These are phyloP conservation scores for Ceyx cyanopectus DNA, from an alignment of 2,113 vertebrate genomes.

Conservation along the genomic window DNA sequence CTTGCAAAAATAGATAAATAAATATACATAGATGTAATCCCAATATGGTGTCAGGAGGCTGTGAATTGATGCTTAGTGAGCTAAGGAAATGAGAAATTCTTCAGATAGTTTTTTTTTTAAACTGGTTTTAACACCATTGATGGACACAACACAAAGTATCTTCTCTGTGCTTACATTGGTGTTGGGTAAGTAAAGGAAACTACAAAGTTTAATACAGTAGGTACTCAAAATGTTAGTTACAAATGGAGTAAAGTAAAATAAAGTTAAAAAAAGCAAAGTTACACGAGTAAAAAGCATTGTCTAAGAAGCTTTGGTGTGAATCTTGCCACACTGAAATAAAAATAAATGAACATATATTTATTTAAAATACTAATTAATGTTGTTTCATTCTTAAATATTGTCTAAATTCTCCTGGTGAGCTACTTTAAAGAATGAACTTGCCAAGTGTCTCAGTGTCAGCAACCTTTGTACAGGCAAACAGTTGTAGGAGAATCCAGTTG, in stretches of 20 bases:
- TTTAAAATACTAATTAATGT: background rate
- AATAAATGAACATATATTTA: background rate
- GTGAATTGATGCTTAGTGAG: background rate
- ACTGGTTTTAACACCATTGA: background rate
- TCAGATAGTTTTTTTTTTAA: background rate
- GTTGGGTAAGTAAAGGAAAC: background rate
- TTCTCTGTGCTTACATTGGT: background rate
- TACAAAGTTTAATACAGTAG: background rate
- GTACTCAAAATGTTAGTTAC: background rate
- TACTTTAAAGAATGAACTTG: background rate
- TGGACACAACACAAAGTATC: background rate
- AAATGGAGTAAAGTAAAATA: background rate
- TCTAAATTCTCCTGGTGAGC: background rate
- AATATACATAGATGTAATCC: background rate
- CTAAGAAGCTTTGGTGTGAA: background rate
- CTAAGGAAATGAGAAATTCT: background rate
- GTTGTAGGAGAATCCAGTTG: background rate
- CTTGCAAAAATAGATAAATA: background rate
- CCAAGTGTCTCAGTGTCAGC: background rate
- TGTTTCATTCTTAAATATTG: background rate
- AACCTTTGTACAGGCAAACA: background rate
- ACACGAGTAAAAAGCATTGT: background rate
- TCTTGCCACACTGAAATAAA: background rate
- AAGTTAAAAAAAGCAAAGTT: background rate
- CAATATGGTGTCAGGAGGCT: fast-evolving